Percentiles rank a stretch among this genome's conserved stretches.
Conservation (phyloP, 2,113 vertebrate genomes). For the Hippocampus barbouri region DNA sequence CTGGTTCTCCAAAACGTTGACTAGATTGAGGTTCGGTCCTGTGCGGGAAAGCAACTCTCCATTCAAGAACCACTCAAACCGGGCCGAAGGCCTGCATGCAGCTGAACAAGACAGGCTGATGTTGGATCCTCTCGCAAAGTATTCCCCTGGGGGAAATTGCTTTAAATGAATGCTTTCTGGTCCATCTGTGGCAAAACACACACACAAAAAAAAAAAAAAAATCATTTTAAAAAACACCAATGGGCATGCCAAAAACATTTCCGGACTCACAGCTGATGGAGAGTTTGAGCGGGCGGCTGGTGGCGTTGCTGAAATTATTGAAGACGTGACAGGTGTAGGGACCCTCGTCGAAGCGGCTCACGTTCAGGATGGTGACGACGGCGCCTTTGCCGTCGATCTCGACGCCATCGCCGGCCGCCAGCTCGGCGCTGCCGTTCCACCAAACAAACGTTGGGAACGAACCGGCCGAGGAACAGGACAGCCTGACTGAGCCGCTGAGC, state of each 20-base stretch:
- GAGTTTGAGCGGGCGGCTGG: slow-evolving; percentile 16
- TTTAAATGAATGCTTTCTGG: slow-evolving; percentile 37
- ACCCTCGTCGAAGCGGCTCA: slow-evolving; percentile 29
- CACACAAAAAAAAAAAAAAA: background rate
- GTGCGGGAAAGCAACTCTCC: slow-evolving; percentile 14
- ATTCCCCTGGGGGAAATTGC: slow-evolving; percentile 2
- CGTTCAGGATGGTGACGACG: slow-evolving; percentile 26
- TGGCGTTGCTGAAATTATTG: background rate
- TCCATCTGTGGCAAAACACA: slow-evolving; percentile 29
- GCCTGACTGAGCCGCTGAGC: slow-evolving; percentile 37
- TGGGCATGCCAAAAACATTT: background rate
- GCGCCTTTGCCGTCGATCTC: slow-evolving; percentile 19
- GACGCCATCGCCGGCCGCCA: slow-evolving; percentile 22
- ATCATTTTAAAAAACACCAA: background rate
- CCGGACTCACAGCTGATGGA: slow-evolving; percentile 52
- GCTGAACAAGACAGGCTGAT: slow-evolving; percentile 48
- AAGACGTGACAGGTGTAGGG: slow-evolving; percentile 22
- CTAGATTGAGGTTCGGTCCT: slow-evolving; percentile 40
- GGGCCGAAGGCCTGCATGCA: slow-evolving; percentile 19
- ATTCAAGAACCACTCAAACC: slow-evolving; percentile 48
- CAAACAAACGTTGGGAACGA: slow-evolving; percentile 31
- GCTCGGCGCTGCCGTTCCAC: slow-evolving; percentile 39
- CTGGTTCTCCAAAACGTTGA: slow-evolving; percentile 39
- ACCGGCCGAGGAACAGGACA: slow-evolving; percentile 38
- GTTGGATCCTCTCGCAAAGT: slow-evolving; percentile 34